Evolutionary conservation across 2,888 invertebrate species (phyloP).

Genomic region (Tinea trinotella): DNA sequence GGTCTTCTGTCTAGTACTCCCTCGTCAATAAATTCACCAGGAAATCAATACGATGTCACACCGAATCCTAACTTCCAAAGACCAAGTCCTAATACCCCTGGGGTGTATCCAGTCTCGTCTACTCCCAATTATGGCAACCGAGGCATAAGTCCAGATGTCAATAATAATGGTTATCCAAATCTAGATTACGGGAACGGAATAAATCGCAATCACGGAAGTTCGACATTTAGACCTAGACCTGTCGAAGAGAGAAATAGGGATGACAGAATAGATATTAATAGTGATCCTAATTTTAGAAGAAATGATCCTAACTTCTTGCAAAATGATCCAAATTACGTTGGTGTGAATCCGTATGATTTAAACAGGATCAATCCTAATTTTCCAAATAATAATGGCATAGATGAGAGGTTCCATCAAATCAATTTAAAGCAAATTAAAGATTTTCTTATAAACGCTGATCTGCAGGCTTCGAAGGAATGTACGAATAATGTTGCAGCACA

Average conservation of each 20-base stretch:
- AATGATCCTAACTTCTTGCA: constrained; percentile 68
- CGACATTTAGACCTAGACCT: constrained; percentile 38
- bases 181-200: constrained; percentile 41
- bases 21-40: constrained; percentile 46
- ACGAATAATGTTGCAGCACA: constrained; percentile 90
- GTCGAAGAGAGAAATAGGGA: constrained; percentile 50
- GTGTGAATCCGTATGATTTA: constrained; percentile 56
- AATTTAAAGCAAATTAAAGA: constrained; percentile 65
- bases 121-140: constrained; percentile 40
- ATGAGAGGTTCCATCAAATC: constrained; percentile 55
- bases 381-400: constrained; percentile 38
- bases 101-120: constrained; percentile 47
- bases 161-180: constrained; percentile 58
- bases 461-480: constrained; percentile 84
- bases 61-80: constrained; percentile 45
- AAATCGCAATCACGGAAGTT: constrained; percentile 37
- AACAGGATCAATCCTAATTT: constrained; percentile 38
- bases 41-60: constrained; percentile 46
- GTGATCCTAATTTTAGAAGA: constrained; percentile 56
- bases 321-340: constrained; percentile 55
- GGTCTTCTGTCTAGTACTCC: constrained; percentile 51
- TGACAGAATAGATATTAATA: constrained; percentile 59
- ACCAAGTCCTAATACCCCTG: constrained; percentile 41
- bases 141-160: constrained; percentile 57
- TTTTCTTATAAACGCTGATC: constrained; percentile 79